A percentile compares a stretch with the other conserved stretches of the same genome.
phyloP scores from a whole-genome alignment of 2,888 invertebrate genomes.

The Phengaris alcon region DNA sequence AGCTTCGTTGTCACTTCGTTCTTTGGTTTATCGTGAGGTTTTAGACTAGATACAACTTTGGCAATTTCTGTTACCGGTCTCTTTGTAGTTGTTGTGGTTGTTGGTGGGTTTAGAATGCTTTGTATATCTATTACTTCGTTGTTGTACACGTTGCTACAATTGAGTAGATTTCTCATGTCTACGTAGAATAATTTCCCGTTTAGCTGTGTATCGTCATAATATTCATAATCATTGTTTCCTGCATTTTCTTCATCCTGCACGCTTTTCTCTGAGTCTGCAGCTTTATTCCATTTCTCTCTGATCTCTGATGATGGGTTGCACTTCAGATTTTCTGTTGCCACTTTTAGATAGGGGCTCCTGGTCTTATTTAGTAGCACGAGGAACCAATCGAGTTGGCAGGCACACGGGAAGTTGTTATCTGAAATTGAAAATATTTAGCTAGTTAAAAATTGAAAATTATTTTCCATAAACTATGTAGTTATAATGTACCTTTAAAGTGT shows the following conservation, averaged over 20 bases:
- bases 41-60: constrained; percentile 30
- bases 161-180: constrained; percentile 61
- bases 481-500: too few relatives aligned
- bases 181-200: constrained; percentile 68
- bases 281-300: constrained; percentile 55
- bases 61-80: constrained; percentile 37
- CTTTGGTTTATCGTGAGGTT: constrained; percentile 32
- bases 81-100: constrained; percentile 27
- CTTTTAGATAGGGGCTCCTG: constrained; percentile 52
- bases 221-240: constrained; percentile 58
- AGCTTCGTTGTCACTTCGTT: constrained; percentile 36
- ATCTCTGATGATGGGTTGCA: constrained; percentile 57
- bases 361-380: constrained; percentile 60
- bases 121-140: constrained; percentile 32
- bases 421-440: constrained; percentile 43
- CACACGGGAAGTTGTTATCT: constrained; percentile 68
- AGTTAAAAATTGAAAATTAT: background rate
- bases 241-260: constrained; percentile 48
- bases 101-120: constrained; percentile 33
- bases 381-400: constrained; percentile 67
- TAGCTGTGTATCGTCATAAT: constrained; percentile 66
- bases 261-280: constrained; percentile 48
- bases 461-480: background rate
- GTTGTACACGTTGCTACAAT: constrained; percentile 46
- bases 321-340: constrained; percentile 62